Evolutionary conservation across 2,888 invertebrate genomes (phyloP).

Genomic region (Cataglyphis rosenhaueri): DNA sequence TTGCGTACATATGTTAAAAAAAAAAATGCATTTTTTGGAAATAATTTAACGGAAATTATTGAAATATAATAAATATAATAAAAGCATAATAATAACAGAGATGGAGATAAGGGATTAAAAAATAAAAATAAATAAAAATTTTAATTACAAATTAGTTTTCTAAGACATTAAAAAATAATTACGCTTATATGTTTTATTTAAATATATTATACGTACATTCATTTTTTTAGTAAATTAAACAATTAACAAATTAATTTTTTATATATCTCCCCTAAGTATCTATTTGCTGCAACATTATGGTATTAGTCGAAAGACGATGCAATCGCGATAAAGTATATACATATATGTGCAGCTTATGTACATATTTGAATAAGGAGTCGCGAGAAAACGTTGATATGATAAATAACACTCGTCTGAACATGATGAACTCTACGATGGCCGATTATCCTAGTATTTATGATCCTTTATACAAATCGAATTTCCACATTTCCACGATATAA

Average conservation of each 20-base stretch:
- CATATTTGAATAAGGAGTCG: background rate
- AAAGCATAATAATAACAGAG: background rate
- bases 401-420: background rate
- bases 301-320: background rate
- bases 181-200: background rate
- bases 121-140: conserved; percentile 1
- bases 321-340: background rate
- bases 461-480: conserved; percentile 15
- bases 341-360: background rate
- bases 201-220: background rate
- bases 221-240: background rate
- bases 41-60: background rate
- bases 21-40: background rate
- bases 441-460: conserved; percentile 42
- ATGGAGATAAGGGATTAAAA: background rate
- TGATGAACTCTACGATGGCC: background rate
- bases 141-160: conserved; percentile 1
- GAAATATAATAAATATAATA: background rate
- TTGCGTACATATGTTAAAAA: background rate
- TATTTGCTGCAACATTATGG: background rate
- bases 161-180: background rate
- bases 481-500: conserved; percentile 29
- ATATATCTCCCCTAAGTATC: background rate
- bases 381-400: conserved; percentile 17
- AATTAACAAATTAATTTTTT: background rate